Evolutionary conservation across 2,797 vertebrate species (phyloP).

Genomic region (Chiropotes sagulatus): DNA sequence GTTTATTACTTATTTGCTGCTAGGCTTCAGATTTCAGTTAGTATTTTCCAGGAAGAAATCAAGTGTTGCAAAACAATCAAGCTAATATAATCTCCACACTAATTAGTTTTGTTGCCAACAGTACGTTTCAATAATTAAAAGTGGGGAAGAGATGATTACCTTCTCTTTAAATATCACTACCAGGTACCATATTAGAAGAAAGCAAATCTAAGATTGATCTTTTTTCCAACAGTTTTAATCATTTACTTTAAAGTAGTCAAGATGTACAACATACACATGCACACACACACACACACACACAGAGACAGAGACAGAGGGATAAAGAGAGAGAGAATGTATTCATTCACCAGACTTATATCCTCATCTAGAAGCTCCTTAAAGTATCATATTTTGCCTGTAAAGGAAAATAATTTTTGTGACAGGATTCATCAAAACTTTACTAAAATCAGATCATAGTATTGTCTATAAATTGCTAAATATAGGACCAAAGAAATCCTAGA

Average conservation of each 20-base stretch:
- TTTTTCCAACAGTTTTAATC: background rate
- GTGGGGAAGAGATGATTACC: background rate
- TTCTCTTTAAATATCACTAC: background rate
- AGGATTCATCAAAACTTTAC: background rate
- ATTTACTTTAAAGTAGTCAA: background rate
- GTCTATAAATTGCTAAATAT: background rate
- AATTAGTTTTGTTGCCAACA: background rate
- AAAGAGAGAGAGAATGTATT: no score
- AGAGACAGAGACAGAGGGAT: background rate
- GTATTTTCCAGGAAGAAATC: background rate
- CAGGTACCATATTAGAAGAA: background rate
- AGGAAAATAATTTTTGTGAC: background rate
- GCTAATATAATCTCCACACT: background rate
- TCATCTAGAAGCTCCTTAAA: background rate
- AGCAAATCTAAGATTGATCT: background rate
- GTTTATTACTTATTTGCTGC: background rate
- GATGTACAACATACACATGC: background rate
- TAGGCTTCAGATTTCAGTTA: background rate
- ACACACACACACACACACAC: no score
- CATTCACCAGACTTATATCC: background rate
- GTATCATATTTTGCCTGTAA: background rate
- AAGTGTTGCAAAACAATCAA: background rate
- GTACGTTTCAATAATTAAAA: slow-evolving; percentile 39
- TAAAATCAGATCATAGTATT: background rate
- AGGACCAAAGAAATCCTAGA: background rate